Evolutionary conservation across 2,797 vertebrate species (phyloP), one percentile per base, ranked within the genome.

Genomic region (Spea hammondii): DNA sequence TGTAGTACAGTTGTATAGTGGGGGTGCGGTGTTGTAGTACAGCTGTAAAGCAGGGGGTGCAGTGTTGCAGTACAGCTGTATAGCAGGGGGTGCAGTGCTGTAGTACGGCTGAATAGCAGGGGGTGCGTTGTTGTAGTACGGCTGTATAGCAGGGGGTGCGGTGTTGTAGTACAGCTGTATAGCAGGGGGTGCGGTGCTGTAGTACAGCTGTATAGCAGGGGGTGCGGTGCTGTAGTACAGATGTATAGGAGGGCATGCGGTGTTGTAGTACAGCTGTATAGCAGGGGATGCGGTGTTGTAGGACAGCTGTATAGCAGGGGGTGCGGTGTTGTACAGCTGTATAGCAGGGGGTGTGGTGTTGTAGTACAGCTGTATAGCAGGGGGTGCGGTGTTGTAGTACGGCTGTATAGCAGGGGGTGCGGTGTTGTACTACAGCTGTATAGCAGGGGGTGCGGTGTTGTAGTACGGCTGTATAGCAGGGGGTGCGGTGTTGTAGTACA

Each of bases 21-120:
- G 51, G 59, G 53, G 46, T 77, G 74, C 62, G 59, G 59, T 62
- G 59, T 17, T 17, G 59, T 62, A 6, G 32, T 14, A 51, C 53
- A 49, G 65, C 8, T 32, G 48, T 9, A 10, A 1, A 53, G n/a
- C 45, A 57, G 68, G 17, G 4, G n/a, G 8, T 9, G 54, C n/a
- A 8, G 77, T 46, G 77, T 66, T 79, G 69, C 50, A 11, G 13
- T 6, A 59, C 51, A 54, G 46, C 2, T 44, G 49, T 44, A 8
- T 55, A 71, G 50, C 71, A 57, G 48, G 17, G 53, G 59, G 49
- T 54, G 51, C 32, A 0, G 44, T 62, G n/a, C 6, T 64, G 60
- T 54, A 55, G 55, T 57, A 57, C 11, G 1, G 50, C 10, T 6
- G 50, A 1, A 10, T 51, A 51, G 50, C 50, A 51, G 50, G 50